Conservation (phyloP, 1,140 invertebrate species). For the Leptopilina boulardi region DNA sequence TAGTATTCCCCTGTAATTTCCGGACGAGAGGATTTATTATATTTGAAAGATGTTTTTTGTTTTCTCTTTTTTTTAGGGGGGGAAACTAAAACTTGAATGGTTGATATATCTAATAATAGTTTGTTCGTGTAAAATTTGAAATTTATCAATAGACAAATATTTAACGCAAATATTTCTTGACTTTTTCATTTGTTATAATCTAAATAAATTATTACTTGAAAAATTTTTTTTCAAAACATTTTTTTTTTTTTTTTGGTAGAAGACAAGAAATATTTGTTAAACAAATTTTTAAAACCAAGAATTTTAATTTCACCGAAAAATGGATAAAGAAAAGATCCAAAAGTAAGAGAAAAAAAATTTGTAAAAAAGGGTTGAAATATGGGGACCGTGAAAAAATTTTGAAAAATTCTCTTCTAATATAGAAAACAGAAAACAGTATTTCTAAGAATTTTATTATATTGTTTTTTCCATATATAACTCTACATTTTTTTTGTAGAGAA, state of each 20-base stretch:
- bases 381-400: neutral
- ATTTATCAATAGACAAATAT: neutral
- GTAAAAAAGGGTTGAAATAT: neutral
- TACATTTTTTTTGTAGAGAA: neutral
- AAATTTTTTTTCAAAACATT: neutral
- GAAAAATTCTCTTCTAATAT: neutral
- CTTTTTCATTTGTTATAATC: too few species aligned
- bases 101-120: neutral
- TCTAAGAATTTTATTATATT: neutral
- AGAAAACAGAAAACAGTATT: neutral
- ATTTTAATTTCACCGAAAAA: neutral
- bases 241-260: neutral
- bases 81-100: neutral
- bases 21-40: conserved; percentile 1
- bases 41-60: neutral
- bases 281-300: neutral
- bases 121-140: neutral
- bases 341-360: neutral
- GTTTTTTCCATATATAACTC: neutral
- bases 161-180: neutral
- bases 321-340: neutral
- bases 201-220: neutral
- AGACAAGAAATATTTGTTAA: neutral
- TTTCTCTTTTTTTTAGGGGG: neutral
- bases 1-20: neutral